Base-by-base conservation (phyloP, 2,113 vertebrate species). In the Colius striatus region DNA sequence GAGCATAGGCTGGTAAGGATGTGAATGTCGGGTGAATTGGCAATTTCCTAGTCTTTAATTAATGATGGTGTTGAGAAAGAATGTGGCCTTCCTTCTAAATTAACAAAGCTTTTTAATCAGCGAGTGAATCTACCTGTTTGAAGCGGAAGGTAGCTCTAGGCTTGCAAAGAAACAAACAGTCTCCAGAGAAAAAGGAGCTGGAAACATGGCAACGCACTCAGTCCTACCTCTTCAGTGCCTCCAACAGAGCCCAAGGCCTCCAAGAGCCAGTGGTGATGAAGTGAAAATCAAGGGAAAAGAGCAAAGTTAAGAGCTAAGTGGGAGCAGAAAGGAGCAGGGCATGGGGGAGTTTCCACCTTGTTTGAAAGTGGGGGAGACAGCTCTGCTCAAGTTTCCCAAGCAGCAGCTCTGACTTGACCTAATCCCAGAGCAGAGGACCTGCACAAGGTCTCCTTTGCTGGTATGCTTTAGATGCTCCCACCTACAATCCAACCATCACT, bases 1-100 rank as follows among this genome's bases (percentile, higher is more conserved):
- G 94, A 97, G 73, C 76, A 81, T 3, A 94, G 90, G 75, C 67
- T 96, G 93, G 92, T 95, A 84, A 97, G 88, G 94, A 95, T 88
- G 79, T 89, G 76, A 93, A 95, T 84, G 94, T 72, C 84, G 76
- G 92, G 93, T 90, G 94, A 97, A 97, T 93, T 94, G 85, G 95
- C 92, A 95, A 95, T 97, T 96, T 96, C 94, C 96, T 96, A 96
- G 94, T 92, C 83, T 81, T 96, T 97, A 95, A 96, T 96, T 96
- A 97, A 91, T 94, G 94, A 96, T 96, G 92, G 73, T 78, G 95
- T 92, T 93, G 72, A 88, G 92, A 96, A 97, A 75, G 94, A 97
- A 97, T 96, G 95, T 32, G 92, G 95, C 76, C 95, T 96, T 95
- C 95, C 92, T 90, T 96, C 94, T 95, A 94, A 96, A 96, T 96